phyloP scores from a whole-genome alignment of 2,113 vertebrate genomes.

The Ceyx margarethae region DNA sequence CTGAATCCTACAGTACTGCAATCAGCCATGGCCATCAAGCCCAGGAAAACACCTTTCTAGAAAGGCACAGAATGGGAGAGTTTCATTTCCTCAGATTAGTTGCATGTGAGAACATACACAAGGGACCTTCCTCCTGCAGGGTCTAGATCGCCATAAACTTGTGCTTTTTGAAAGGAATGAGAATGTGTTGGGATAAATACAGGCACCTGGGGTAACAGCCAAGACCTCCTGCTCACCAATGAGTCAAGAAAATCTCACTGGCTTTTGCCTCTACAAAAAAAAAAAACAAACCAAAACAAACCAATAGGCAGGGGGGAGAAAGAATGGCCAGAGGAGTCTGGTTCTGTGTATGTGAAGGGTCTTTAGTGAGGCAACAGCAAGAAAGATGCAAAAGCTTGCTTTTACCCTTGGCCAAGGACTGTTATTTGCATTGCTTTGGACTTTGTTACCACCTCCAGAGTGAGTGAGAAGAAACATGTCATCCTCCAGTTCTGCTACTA shows the following conservation, averaged over 20 bases:
- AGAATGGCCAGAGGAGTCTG: background rate
- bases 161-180: background rate
- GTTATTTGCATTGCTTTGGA: background rate
- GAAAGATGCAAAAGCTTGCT: background rate
- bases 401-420: background rate
- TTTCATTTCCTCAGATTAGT: background rate
- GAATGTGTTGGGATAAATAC: background rate
- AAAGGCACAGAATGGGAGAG: constrained; percentile 35
- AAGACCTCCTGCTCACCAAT: background rate
- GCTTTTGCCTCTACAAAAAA: background rate
- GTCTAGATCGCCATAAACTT: background rate
- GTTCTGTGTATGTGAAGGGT: background rate
- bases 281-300: too few relatives aligned
- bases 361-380: background rate
- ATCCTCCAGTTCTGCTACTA: background rate
- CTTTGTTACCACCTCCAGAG: background rate
- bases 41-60: background rate
- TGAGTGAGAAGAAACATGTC: background rate
- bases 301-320: background rate
- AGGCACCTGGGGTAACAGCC: background rate
- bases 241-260: background rate
- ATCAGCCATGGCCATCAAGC: background rate
- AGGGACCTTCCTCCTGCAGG: background rate
- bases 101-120: background rate
- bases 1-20: background rate